Conservation (phyloP, 2,797 vertebrate genomes). For the Nasua narica region DNA sequence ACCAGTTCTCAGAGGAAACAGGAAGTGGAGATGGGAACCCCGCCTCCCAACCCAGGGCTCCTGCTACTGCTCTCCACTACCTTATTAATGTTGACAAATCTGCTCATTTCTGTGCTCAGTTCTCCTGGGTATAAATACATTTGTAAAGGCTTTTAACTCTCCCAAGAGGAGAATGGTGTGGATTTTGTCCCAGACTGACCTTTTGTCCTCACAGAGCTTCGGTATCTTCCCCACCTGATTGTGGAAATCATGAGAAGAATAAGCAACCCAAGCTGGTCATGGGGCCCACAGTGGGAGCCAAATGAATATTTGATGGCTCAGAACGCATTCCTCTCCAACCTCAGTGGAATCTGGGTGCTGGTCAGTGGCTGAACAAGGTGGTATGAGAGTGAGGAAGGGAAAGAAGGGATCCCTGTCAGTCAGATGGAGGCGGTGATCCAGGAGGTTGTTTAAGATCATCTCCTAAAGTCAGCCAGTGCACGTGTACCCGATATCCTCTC, state of each 20-base stretch:
- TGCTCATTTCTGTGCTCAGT: fast-evolving
- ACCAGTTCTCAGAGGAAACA: too few species aligned
- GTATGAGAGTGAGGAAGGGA: too few species aligned
- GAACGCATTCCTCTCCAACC: background rate
- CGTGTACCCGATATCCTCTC: background rate
- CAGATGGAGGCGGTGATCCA: too few species aligned
- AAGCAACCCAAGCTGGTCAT: background rate
- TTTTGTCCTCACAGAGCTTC: background rate
- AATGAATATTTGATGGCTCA: background rate
- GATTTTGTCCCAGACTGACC: background rate
- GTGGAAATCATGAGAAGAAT: background rate
- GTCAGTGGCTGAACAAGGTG: background rate
- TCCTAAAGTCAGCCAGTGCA: background rate
- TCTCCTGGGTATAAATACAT: background rate
- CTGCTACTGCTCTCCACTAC: background rate
- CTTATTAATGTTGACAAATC: fast-evolving
- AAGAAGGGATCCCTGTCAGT: background rate
- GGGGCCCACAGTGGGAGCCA: background rate
- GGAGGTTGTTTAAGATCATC: background rate
- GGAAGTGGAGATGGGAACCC: background rate
- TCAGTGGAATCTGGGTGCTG: background rate
- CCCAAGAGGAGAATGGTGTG: background rate
- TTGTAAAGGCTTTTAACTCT: too few species aligned
- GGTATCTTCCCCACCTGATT: background rate
- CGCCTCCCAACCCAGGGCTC: background rate